Evolutionary conservation across 92 coral and sea anemone genomes (phyloP).

Genomic region (Porites lobata): DNA sequence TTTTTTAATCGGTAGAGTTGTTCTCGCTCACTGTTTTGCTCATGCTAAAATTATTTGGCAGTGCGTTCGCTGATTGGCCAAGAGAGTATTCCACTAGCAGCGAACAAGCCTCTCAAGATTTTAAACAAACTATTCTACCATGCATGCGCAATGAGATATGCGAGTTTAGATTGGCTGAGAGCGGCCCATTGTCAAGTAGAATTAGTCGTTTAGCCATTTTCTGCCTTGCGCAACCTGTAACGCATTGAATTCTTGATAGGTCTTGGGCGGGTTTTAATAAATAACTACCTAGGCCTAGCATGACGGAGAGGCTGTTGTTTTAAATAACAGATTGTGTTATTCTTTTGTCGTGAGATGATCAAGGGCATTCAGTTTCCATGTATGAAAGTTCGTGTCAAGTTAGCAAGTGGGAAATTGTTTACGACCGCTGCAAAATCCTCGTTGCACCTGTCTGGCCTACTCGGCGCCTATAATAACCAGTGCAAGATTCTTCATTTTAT

Average conservation of each 20-base stretch:
- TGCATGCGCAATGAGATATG: constrained; percentile 91
- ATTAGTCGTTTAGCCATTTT: constrained; percentile 77
- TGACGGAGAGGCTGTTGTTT: constrained; percentile 75
- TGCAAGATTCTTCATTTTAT: constrained; percentile 22
- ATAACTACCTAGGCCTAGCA: constrained; percentile 80
- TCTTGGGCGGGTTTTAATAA: constrained; percentile 91
- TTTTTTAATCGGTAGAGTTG: constrained; percentile 56
- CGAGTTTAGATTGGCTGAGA: constrained; percentile 73
- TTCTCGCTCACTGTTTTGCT: constrained; percentile 40
- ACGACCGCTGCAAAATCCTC: constrained; percentile 42
- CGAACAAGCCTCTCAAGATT: constrained; percentile 69
- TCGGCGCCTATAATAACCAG: constrained; percentile 38
- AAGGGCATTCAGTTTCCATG: constrained; percentile 74
- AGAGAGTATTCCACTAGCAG: constrained; percentile 82
- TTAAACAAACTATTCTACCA: constrained; percentile 82
- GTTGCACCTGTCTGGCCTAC: constrained; percentile 56
- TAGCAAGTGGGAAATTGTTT: constrained; percentile 92
- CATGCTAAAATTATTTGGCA: constrained; percentile 83
- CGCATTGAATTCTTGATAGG: constrained; percentile 82
- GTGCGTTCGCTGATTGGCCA: constrained; percentile 71
- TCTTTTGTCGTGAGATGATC: constrained; percentile 82
- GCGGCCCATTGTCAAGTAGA: constrained; percentile 73
- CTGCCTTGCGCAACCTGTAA: constrained; percentile 80
- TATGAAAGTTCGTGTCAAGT: constrained; percentile 62
- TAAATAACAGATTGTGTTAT: constrained; percentile 74